These are phyloP conservation scores for Ashinkailepas kermadecensis DNA, from an alignment of 2,888 invertebrate genomes.

Conservation along the genomic window DNA sequence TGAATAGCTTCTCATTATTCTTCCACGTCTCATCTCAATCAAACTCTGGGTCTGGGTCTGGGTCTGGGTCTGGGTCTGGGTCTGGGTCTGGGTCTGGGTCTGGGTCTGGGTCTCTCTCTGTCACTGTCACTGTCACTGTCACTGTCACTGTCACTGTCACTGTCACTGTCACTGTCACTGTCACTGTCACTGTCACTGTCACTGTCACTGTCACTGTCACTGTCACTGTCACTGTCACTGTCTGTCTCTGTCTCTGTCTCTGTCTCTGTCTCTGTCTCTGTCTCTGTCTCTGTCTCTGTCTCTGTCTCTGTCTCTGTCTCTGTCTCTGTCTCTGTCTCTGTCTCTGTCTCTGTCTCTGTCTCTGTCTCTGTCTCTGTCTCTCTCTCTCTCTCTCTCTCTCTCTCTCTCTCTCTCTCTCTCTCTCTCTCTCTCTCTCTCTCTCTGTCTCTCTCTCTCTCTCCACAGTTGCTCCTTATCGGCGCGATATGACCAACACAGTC, in stretches of 20 bases:
- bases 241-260: background rate
- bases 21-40: no score
- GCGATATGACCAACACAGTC: no score
- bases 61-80: no score
- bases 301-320: constrained; percentile 17
- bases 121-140: constrained; percentile 9
- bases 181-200: constrained; percentile 11
- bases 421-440: constrained; percentile 24
- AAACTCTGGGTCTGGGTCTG: background rate
- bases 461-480: no score
- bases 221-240: background rate
- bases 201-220: background rate
- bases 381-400: constrained; percentile 18
- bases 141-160: background rate
- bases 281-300: background rate
- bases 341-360: background rate
- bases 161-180: background rate
- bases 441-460: background rate
- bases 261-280: background rate
- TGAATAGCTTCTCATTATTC: no score
- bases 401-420: constrained; percentile 19
- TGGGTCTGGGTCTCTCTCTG: background rate
- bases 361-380: background rate
- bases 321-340: background rate
- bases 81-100: no score